Evolutionary conservation across 92 coral and sea anemone genomes (phyloP), one percentile per base, ranked within the genome.

Genomic region (Desmophyllum pertusum): DNA sequence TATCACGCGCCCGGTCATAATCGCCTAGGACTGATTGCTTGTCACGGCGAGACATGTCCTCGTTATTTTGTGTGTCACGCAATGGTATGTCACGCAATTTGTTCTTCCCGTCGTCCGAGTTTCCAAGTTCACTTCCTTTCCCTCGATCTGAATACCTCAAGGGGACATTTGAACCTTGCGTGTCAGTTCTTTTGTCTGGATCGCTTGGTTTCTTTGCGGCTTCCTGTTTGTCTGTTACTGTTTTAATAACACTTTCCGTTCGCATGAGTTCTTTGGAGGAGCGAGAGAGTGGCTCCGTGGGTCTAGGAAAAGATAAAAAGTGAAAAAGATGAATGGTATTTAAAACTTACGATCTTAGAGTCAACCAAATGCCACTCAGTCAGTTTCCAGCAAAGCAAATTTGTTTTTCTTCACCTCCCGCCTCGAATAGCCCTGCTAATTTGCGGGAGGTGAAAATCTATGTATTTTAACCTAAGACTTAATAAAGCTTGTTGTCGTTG

Each of bases 191-290:
- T 27, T 73, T 82, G 57, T 82, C 86, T 35, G 79, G 59, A 41
- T 82, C 86, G 48, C 62, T 82, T 18, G 78, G 61, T 65, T 82
- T 82, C 52, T 75, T 82, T 17, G 30, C 11, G 59, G 46, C 41
- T 45, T 84, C 87, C 74, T 84, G 65, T 72, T 93, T 78, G 76
- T 94, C 98, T 31, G 89, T 75, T 21, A 91, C 91, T 6, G 94
- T 88, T 87, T 96, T 96, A 33, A 96, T 96, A 27, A 96, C 99
- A 71, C 99, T 96, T 79, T 96, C 99, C 38, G 95, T 96, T 61
- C 99, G 87, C 52, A 90, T 77, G 2, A 90, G 84, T 43, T 96
- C 98, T 50, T 90, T 90, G 31, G 94, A 70, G 0, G 89, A 81
- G 4, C 87, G 81, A 33, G 35, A 43, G 4, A 73, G 33, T 25